Percentiles rank a stretch among this genome's conserved stretches.
phyloP scores from a whole-genome alignment of 2,113 vertebrate genomes.

The Grallaria varia region DNA sequence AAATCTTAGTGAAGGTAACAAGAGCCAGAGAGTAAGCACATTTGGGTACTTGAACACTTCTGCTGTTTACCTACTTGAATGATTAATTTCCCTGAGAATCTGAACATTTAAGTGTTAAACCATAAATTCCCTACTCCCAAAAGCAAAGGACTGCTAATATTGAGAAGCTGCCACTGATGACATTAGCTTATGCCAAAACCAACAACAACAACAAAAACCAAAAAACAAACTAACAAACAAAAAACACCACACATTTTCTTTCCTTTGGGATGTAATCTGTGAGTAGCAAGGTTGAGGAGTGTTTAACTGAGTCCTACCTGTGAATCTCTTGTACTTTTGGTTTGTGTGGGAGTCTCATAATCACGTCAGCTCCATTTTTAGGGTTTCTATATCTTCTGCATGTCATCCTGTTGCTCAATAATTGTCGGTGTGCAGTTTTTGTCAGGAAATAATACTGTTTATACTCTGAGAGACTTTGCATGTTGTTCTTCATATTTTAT shows the following conservation, averaged over 20 bases:
- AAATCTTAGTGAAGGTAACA: not conserved
- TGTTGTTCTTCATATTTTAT: constrained; percentile 53
- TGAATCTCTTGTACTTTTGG: not conserved
- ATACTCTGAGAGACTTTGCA: constrained; percentile 29
- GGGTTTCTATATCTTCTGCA: constrained; percentile 6
- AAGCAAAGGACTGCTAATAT: not conserved
- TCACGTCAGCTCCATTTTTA: constrained; percentile 42
- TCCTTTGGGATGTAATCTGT: not conserved
- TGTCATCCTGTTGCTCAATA: constrained; percentile 19
- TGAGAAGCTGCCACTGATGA: not conserved
- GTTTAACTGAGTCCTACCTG: constrained; percentile 10
- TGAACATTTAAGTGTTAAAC: not conserved
- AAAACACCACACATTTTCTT: not conserved
- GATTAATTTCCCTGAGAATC: not conserved
- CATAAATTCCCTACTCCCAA: not conserved
- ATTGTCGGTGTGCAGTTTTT: not conserved
- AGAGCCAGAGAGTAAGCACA: not conserved
- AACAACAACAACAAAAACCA: too few relatives aligned
- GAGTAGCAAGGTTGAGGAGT: not conserved
- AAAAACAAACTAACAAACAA: too few relatives aligned
- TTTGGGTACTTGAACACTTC: not conserved
- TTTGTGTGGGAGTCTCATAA: constrained; percentile 38
- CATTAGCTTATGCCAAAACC: not conserved
- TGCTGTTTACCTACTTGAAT: not conserved
- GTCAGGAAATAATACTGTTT: constrained; percentile 52